Percentiles rank a stretch among this genome's conserved stretches.
Evolutionary conservation across 2,113 vertebrate genomes (phyloP).

Genomic region (Tupaia tana): DNA sequence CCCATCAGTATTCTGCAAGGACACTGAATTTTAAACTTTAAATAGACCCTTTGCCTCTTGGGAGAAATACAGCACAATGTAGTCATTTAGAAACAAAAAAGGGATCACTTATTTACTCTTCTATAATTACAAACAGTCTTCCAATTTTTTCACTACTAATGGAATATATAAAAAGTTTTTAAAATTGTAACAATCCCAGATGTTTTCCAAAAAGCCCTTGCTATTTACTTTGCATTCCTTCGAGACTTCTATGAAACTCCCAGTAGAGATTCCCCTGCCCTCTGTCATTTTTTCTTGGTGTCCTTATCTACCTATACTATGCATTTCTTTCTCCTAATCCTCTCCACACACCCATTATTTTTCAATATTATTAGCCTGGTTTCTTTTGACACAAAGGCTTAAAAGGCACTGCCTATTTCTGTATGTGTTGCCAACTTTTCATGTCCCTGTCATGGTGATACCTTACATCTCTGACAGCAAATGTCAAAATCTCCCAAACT

Average conservation of each 20-base stretch:
- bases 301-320: slow-evolving; percentile 27
- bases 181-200: not conserved
- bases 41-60: not conserved
- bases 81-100: slow-evolving; percentile 28
- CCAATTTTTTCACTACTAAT: slow-evolving; percentile 53
- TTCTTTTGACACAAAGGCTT: slow-evolving; percentile 67
- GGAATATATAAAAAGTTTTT: not conserved
- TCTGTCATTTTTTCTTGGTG: not conserved
- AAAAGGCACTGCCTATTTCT: slow-evolving; percentile 62
- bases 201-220: not conserved
- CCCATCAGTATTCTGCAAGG: slow-evolving; percentile 9
- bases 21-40: slow-evolving; percentile 62
- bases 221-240: not conserved
- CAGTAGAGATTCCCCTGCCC: not conserved
- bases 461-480: slow-evolving; percentile 72
- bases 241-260: not conserved
- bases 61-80: fast-evolving
- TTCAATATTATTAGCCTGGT: slow-evolving; percentile 59
- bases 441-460: slow-evolving; percentile 71
- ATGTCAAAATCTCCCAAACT: slow-evolving; percentile 74
- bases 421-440: slow-evolving; percentile 62
- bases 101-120: slow-evolving; percentile 26
- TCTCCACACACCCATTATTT: slow-evolving; percentile 51
- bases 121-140: slow-evolving; percentile 59
- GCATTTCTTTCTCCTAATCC: slow-evolving; percentile 16